Evolutionary conservation across 1,140 invertebrate genomes (phyloP).

Genomic region (Sogatella furcifera): DNA sequence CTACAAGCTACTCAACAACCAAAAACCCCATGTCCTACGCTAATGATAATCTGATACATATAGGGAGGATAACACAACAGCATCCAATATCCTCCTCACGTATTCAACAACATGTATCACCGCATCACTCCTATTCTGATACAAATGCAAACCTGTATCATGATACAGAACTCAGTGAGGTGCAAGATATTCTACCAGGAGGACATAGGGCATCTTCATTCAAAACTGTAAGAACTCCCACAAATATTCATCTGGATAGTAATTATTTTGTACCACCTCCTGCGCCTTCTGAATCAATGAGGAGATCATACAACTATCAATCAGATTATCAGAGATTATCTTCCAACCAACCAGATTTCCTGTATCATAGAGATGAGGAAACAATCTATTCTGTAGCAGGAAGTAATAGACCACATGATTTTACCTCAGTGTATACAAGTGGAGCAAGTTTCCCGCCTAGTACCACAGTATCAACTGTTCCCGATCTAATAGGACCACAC

Average conservation of each 20-base stretch:
- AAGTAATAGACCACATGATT: slow-evolving; percentile 51
- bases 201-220: slow-evolving; percentile 38
- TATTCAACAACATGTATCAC: not conserved
- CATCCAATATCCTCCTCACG: slow-evolving; percentile 27
- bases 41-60: slow-evolving; percentile 11
- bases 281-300: slow-evolving; percentile 28
- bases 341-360: slow-evolving; percentile 15
- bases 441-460: slow-evolving; percentile 44
- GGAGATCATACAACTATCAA: not conserved
- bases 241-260: slow-evolving; percentile 11
- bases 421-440: slow-evolving; percentile 58
- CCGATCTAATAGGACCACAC: slow-evolving; percentile 56
- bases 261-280: slow-evolving; percentile 37
- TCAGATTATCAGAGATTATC: not conserved
- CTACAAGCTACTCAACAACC: slow-evolving; percentile 2
- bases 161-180: slow-evolving; percentile 23
- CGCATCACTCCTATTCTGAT: not conserved
- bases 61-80: slow-evolving; percentile 12
- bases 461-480: slow-evolving; percentile 40
- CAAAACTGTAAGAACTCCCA: slow-evolving; percentile 36
- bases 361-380: slow-evolving; percentile 48
- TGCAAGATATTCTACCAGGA: slow-evolving; percentile 30
- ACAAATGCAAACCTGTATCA: slow-evolving; percentile 22
- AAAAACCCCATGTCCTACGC: slow-evolving; percentile 13
- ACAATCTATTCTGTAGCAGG: slow-evolving; percentile 65